Evolutionary conservation across 2,888 invertebrate species (phyloP).

Genomic region (Parelbella ahira): DNA sequence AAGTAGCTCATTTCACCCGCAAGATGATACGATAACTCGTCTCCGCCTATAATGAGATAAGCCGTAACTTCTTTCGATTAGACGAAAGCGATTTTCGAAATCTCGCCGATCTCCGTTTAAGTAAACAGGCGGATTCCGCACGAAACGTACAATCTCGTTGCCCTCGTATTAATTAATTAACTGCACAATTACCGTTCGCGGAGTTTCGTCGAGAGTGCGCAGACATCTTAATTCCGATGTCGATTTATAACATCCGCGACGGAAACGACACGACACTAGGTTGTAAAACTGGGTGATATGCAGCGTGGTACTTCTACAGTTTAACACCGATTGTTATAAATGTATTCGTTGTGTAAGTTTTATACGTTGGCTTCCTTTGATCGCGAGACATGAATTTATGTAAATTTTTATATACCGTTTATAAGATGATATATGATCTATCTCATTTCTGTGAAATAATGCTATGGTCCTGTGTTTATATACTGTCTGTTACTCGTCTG

Average conservation of each 20-base stretch:
- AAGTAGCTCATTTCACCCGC: no score
- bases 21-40: slow-evolving; percentile 13
- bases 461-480: no score
- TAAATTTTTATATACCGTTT: no score
- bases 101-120: slow-evolving; percentile 22
- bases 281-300: no score
- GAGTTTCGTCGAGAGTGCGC: slow-evolving; percentile 23
- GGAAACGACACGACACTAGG: slow-evolving; percentile 27
- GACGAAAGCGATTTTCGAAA: slow-evolving; percentile 17
- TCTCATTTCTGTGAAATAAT: no score
- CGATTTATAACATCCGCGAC: slow-evolving; percentile 39
- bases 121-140: slow-evolving; percentile 23
- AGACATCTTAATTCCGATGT: slow-evolving; percentile 41
- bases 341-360: no score
- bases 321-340: no score
- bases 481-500: no score
- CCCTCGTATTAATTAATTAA: slow-evolving; percentile 46
- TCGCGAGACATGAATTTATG: no score
- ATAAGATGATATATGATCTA: no score
- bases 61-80: slow-evolving; percentile 12
- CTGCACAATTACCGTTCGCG: slow-evolving; percentile 36
- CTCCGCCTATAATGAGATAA: slow-evolving; percentile 14
- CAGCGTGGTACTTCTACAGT: no score
- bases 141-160: slow-evolving; percentile 17
- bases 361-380: no score